These are phyloP conservation scores for Phoxinus phoxinus DNA, from an alignment of 2,113 vertebrate genomes.

Conservation along the genomic window DNA sequence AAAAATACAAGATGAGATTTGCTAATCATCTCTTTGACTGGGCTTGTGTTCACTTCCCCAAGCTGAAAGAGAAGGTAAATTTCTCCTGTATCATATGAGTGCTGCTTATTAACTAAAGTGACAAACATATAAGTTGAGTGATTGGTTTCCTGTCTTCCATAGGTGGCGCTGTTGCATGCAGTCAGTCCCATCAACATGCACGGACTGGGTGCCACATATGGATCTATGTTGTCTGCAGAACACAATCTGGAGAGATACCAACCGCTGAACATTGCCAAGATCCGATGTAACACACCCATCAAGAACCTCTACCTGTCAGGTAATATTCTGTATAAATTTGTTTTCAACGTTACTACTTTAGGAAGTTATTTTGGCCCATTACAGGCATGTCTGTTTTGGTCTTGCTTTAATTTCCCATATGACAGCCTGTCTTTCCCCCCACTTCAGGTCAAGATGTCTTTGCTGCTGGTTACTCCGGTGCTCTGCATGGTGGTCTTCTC, in stretches of 20 bases:
- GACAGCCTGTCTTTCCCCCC: too few species aligned
- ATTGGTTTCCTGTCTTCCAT: neutral
- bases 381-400: too few species aligned
- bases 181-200: conserved; percentile 17
- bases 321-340: neutral
- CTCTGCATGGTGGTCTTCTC: conserved; percentile 15
- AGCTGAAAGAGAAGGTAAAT: neutral
- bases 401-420: too few species aligned
- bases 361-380: too few species aligned
- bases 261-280: conserved; percentile 2
- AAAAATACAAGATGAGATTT: conserved; percentile 30
- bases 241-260: conserved; percentile 19
- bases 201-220: neutral
- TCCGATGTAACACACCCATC: conserved; percentile 23
- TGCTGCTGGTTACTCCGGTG: conserved; percentile 4
- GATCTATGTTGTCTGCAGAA: conserved; percentile 25
- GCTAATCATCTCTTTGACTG: conserved; percentile 40
- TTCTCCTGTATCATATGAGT: neutral
- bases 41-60: conserved; percentile 12
- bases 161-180: neutral
- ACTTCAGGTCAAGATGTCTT: conserved; percentile 1
- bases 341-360: too few species aligned
- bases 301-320: conserved; percentile 11
- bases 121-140: too few species aligned
- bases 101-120: neutral